These are phyloP conservation scores for Dendrolimus pini DNA, from an alignment of 2,888 invertebrate species.

Conservation along the genomic window DNA sequence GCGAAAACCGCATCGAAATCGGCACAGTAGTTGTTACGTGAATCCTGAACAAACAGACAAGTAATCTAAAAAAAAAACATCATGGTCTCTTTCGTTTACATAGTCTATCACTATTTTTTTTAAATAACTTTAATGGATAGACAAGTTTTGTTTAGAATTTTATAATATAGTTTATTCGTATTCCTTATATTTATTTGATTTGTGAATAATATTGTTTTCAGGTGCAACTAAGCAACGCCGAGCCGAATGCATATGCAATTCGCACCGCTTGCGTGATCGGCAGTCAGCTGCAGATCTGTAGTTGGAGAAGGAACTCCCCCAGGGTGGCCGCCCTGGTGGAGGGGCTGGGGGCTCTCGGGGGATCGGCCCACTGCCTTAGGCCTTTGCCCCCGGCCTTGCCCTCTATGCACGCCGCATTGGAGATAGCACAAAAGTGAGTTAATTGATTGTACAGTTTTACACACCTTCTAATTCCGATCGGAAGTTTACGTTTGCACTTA, in stretches of 20 bases:
- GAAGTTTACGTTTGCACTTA: too few species aligned
- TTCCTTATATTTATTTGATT: too few species aligned
- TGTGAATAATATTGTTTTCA: slow-evolving; percentile 11
- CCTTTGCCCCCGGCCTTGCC: slow-evolving; percentile 35
- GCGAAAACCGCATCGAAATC: too few species aligned
- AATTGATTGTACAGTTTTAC: not conserved
- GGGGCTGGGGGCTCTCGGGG: slow-evolving; percentile 48
- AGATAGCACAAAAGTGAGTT: slow-evolving; percentile 18
- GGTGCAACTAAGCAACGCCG: slow-evolving; percentile 51
- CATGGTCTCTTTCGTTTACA: too few species aligned
- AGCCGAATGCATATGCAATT: slow-evolving; percentile 37
- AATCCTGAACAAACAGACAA: too few species aligned
- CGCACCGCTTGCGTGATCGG: slow-evolving; percentile 45
- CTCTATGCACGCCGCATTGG: slow-evolving; percentile 25
- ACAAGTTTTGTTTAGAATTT: too few species aligned
- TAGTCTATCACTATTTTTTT: too few species aligned
- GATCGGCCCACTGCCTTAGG: slow-evolving; percentile 30
- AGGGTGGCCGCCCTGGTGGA: slow-evolving; percentile 45
- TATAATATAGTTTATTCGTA: too few species aligned
- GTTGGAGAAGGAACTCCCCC: slow-evolving; percentile 16
- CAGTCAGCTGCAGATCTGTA: slow-evolving; percentile 27
- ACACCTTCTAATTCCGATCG: too few species aligned
- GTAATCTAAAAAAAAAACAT: too few species aligned
- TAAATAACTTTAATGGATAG: too few species aligned
- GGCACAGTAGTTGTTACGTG: too few species aligned